These are phyloP conservation scores for Actinostola sp. DNA, from an alignment of 92 coral and sea anemone genomes.

Conservation along the genomic window DNA sequence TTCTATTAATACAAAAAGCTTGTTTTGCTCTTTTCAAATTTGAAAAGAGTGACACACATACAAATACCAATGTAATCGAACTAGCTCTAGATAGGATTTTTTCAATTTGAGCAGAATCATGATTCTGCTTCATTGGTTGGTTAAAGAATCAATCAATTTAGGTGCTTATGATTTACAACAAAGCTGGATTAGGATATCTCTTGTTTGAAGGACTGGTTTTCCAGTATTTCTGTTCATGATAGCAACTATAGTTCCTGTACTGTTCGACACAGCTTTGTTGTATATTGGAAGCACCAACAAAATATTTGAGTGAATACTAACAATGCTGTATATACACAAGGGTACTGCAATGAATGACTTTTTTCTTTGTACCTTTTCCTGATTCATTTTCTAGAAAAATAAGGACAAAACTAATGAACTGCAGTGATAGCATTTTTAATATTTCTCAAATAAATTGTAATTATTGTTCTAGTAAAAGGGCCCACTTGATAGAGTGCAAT, in stretches of 20 bases:
- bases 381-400: neutral
- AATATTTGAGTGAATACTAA: slow-evolving; percentile 1
- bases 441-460: slow-evolving; percentile 2
- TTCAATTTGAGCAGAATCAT: slow-evolving; percentile 6
- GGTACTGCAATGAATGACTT: neutral
- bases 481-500: too few relatives aligned
- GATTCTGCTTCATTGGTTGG: slow-evolving; percentile 12
- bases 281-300: neutral
- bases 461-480: neutral
- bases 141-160: neutral
- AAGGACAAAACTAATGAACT: too few relatives aligned
- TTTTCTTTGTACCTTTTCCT: neutral
- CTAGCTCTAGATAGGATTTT: slow-evolving; percentile 5
- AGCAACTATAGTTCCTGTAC: too few relatives aligned
- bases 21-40: slow-evolving; percentile 13
- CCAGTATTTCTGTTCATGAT: too few relatives aligned
- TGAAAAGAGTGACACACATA: neutral
- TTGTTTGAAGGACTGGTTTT: neutral
- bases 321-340: neutral
- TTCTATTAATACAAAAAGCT: neutral
- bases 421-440: slow-evolving; percentile 6
- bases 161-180: slow-evolving; percentile 5
- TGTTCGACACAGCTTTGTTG: neutral
- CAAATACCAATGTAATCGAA: neutral
- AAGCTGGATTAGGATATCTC: neutral